Percentiles rank a stretch among this genome's conserved stretches.
phyloP scores from a whole-genome alignment of 1,140 invertebrate genomes.

The Aphaenogaster rudis region DNA sequence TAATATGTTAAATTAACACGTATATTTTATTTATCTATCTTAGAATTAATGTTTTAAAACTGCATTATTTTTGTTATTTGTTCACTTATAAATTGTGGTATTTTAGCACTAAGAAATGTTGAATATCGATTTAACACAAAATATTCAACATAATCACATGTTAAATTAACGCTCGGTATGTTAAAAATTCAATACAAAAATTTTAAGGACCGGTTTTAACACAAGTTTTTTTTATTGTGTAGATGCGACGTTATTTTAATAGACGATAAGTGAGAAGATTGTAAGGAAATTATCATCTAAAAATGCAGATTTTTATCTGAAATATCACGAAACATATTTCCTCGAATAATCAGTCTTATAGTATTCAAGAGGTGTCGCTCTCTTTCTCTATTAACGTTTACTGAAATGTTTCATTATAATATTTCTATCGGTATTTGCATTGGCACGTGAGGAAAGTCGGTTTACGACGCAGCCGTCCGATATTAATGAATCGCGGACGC shows the following conservation, averaged over 20 bases:
- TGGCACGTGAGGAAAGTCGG: conserved; percentile 4
- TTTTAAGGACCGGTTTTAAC: no score
- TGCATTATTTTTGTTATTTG: no score
- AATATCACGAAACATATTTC: not conserved
- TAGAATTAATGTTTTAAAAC: no score
- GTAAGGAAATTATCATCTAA: not conserved
- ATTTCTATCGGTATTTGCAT: conserved; percentile 11
- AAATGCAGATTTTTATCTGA: not conserved
- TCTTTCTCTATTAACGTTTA: not conserved
- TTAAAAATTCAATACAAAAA: no score
- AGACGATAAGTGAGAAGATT: not conserved
- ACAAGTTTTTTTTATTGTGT: no score
- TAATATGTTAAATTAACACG: no score
- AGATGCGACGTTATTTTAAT: not conserved
- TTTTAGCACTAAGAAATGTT: no score
- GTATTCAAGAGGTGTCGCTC: not conserved
- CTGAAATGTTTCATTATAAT: not conserved
- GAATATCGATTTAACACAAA: no score
- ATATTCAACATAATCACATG: no score
- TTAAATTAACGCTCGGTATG: no score
- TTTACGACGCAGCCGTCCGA: not conserved
- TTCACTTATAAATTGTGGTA: no score
- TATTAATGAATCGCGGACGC: conserved; percentile 49
- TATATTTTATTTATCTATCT: no score
- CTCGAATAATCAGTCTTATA: not conserved